Evolutionary conservation across 2,113 vertebrate genomes (phyloP), one percentile per base, ranked within the genome.

Genomic region (Herpailurus yagouaroundi): DNA sequence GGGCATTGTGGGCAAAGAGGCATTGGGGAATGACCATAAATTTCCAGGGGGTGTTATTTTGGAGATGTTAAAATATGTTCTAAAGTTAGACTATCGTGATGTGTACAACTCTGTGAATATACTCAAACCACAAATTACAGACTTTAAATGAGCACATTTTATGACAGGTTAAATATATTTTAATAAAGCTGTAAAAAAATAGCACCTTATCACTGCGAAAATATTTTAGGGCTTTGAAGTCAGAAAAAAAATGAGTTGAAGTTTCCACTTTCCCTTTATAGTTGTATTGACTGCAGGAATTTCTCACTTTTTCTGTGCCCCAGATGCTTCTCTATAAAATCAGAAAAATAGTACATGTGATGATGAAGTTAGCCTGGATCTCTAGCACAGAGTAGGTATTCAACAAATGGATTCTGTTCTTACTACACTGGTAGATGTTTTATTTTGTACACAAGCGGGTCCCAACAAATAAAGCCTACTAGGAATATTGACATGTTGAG

Each of bases 191-290:
- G 1, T 77, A 12, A 79, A 73, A 63, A 9, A 64, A 31, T 12
- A 83, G 18, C 4, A 77, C 15, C 41, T 89, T 4, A 16, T 63
- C 8, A 73, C 41, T 31, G 3, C 82, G 25, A 96, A 95, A 71
- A 73, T 89, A 82, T 60, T 92, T 95, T 33, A 84, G 25, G 41
- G 36, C 57, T 87, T 63, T 96, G 33, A 60, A 73, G n/a, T 89
- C 9, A 93, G 38, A 82, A 74, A 45, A n/a, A 81, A 29, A 83
- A 29, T 73, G 8, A 88, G 7, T 60, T 91, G 41, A 93, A 95
- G 57, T 90, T 25, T 52, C 21, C 27, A 27, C 7, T 86, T 80
- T n/a, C 41, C 21, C 3, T 27, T 74, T n/a, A 15, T 16, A 66
- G 45, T 5, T 68, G 3, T 79, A 18, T 25, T 31, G n/a, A 63